Conservation (phyloP, 2,113 vertebrate genomes). For the Misgurnus mizolepis region DNA sequence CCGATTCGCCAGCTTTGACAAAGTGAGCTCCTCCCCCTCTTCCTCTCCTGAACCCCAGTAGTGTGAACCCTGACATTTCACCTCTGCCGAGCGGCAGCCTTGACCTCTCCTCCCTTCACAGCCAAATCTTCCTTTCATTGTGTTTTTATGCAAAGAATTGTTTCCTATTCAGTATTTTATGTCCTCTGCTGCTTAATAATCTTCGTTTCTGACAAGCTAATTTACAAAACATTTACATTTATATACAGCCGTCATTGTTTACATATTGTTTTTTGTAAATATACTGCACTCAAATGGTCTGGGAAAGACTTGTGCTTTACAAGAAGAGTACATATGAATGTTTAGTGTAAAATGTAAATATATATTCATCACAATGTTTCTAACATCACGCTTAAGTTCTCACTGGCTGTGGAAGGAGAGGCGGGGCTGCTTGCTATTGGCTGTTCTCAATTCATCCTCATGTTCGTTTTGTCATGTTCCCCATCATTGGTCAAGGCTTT, state of each 20-base stretch:
- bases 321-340: constrained; percentile 20
- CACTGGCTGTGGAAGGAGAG: constrained; percentile 70
- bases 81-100: constrained; percentile 53
- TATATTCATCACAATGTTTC: constrained; percentile 5
- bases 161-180: background rate
- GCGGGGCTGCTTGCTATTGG: constrained; percentile 54
- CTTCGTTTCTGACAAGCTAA: constrained; percentile 5
- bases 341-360: background rate
- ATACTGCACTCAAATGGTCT: background rate
- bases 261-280: constrained; percentile 22
- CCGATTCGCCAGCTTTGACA: constrained; percentile 97
- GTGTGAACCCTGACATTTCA: constrained; percentile 49
- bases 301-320: background rate
- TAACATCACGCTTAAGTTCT: constrained; percentile 21
- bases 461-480: constrained; percentile 23
- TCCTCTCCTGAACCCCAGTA: constrained; percentile 69
- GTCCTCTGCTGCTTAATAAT: background rate
- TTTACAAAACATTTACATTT: constrained; percentile 1
- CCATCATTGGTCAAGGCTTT: constrained; percentile 39
- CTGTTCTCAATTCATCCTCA: constrained; percentile 24
- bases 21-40: constrained; percentile 89
- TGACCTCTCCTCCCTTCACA: constrained; percentile 63
- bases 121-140: constrained; percentile 53
- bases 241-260: constrained; percentile 10
- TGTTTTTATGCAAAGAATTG: background rate